Evolutionary conservation across 2,888 invertebrate species (phyloP), one percentile per base, ranked within the genome.

Genomic region (Ditylenchus weischeri): DNA sequence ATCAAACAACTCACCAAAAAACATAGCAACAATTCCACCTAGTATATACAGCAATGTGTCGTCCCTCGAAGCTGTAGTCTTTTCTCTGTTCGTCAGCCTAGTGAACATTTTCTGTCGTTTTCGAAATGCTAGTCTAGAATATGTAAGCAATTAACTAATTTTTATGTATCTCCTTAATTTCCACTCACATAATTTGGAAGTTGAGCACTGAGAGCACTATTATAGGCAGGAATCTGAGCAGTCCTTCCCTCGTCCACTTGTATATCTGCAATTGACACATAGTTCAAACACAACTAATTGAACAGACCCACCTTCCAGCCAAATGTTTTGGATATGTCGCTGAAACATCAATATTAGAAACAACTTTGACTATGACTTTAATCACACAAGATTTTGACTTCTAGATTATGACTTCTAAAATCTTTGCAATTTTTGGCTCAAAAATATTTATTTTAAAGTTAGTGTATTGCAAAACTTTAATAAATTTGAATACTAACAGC

Each of bases 11-110:
- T 18, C 10, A 54, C 54, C 29, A 61, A 43, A 62, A 48, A 62
- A 18, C 66, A 66, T 66, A 7, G 36, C 66, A 51, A 79, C 81
- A 23, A 83, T 83, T 38, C 80, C 83, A 50, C 78, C 82, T 23
- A 83, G 72, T 70, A 83, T 79, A 68, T 82, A 78, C 65, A 83
- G 75, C 36, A 83, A 70, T 0, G 81, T 79, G 58, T 83, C 79
- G 67, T 83, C 82, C 66, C 69, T 65, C 7, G 66, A 59, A 18
- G 64, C 58, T 19, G 49, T 70, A 19, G 61, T 69, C 62, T 69
- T 69, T 47, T 80, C 76, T 59, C 80, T 62, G 60, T 82, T 82
- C 10, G 79, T 80, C 11, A 82, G 65, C 38, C 80, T 76, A 15
- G 77, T 75, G 66, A 83, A 80, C 82, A 82, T 81, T 68, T 77